A percentile compares a stretch with the other conserved stretches of the same genome.
phyloP scores from a whole-genome alignment of 2,888 invertebrate species.

The Drosophila suboccidentalis region DNA sequence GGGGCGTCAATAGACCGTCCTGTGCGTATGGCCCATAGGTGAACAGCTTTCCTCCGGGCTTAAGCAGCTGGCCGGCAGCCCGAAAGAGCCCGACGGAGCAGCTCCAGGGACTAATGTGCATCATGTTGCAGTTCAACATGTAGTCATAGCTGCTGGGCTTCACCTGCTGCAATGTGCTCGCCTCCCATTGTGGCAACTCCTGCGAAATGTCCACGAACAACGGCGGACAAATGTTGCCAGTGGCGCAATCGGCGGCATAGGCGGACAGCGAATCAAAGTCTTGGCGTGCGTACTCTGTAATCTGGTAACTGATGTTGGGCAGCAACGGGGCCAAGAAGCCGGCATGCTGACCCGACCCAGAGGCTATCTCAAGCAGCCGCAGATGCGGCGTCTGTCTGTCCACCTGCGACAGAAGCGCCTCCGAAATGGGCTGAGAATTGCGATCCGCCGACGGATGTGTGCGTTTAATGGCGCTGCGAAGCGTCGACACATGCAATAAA shows the following conservation, averaged over 20 bases:
- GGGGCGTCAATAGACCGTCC: constrained; percentile 92
- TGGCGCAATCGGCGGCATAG: constrained; percentile 87
- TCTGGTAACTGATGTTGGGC: constrained; percentile 91
- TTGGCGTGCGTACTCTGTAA: constrained; percentile 90
- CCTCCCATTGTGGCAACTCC: constrained; percentile 83
- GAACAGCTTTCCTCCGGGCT: constrained; percentile 89
- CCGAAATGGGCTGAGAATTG: constrained; percentile 69
- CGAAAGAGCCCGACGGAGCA: constrained; percentile 92
- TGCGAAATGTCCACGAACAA: constrained; percentile 89
- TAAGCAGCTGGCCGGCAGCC: constrained; percentile 90
- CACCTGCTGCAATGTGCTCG: constrained; percentile 22
- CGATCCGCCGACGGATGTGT: constrained; percentile 68
- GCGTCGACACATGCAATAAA: constrained; percentile 48
- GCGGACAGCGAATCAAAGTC: constrained; percentile 86
- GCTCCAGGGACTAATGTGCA: constrained; percentile 92
- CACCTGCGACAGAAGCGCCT: constrained; percentile 63
- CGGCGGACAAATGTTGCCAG: constrained; percentile 90
- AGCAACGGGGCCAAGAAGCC: constrained; percentile 92
- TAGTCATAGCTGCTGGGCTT: constrained; percentile 88
- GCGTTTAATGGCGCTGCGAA: constrained; percentile 45
- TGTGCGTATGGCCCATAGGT: constrained; percentile 95
- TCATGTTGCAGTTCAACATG: constrained; percentile 94
- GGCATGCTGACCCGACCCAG: constrained; percentile 94
- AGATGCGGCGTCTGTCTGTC: constrained; percentile 64
- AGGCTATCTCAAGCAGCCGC: constrained; percentile 90